phyloP scores from a whole-genome alignment of 1,140 invertebrate species.

The Zophobas morio region DNA sequence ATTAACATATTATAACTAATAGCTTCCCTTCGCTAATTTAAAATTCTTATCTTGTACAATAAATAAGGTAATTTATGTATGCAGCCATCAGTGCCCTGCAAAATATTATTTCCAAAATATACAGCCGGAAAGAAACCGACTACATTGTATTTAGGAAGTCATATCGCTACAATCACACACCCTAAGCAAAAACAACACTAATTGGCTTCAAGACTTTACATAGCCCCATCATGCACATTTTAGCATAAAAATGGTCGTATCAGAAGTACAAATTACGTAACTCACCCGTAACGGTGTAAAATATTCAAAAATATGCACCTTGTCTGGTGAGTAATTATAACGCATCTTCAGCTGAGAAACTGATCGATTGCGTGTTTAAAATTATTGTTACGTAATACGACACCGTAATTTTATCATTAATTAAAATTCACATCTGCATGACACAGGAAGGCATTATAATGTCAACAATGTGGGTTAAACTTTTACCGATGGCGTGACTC shows the following conservation, averaged over 20 bases:
- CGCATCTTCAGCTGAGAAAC: conserved; percentile 29
- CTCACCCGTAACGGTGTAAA: conserved; percentile 21
- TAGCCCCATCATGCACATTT: neutral
- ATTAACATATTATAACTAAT: too few species aligned
- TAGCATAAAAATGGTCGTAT: conserved; percentile 14
- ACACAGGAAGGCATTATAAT: conserved; percentile 36
- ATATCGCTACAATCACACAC: neutral
- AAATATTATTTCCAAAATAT: neutral
- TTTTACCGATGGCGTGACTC: conserved; percentile 4
- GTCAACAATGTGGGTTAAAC: neutral
- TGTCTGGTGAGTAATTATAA: conserved; percentile 37
- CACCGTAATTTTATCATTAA: conserved; percentile 34
- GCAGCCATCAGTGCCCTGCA: neutral
- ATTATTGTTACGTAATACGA: conserved; percentile 28
- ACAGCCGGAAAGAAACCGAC: neutral
- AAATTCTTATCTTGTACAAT: too few species aligned
- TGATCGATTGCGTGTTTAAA: conserved; percentile 35
- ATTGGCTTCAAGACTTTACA: conserved; percentile 22
- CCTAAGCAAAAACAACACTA: conserved; percentile 7
- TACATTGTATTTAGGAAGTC: neutral
- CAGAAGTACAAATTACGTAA: conserved; percentile 17
- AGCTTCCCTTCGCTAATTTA: too few species aligned
- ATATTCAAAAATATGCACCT: conserved; percentile 44
- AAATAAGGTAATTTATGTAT: neutral
- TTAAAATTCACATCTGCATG: conserved; percentile 47